Conservation (phyloP, 2,797 vertebrate species). For the Cyprinella venusta region DNA sequence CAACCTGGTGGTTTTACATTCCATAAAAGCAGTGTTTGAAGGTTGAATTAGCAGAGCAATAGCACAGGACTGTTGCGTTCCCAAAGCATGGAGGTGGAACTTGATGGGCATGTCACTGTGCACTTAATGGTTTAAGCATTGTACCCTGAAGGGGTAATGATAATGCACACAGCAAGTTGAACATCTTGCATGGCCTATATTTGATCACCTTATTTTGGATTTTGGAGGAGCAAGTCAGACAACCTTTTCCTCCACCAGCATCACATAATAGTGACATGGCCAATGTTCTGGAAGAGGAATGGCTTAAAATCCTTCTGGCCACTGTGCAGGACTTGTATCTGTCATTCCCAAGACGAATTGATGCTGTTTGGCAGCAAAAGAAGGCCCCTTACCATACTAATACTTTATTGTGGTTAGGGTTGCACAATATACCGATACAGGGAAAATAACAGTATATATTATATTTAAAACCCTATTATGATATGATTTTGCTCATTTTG, state of each 20-base stretch:
- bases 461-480: too few species aligned
- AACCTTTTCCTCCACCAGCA: background rate
- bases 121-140: too few species aligned
- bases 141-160: too few species aligned
- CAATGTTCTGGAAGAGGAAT: background rate
- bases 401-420: background rate
- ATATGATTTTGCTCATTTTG: too few species aligned
- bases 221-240: background rate
- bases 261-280: background rate
- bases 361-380: background rate
- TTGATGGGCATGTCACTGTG: too few species aligned
- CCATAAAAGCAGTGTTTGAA: background rate
- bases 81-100: background rate
- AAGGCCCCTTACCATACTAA: background rate
- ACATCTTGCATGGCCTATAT: background rate
- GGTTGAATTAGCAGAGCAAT: background rate
- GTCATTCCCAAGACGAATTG: background rate
- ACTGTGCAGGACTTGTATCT: background rate
- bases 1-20: background rate
- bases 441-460: too few species aligned
- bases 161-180: too few species aligned
- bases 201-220: background rate
- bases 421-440: too few species aligned
- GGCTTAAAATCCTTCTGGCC: background rate
- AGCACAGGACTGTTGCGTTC: background rate